Percentiles rank a stretch among this genome's conserved stretches.
Evolutionary conservation across 2,888 invertebrate species (phyloP).

Genomic region (Spilarctia lutea): DNA sequence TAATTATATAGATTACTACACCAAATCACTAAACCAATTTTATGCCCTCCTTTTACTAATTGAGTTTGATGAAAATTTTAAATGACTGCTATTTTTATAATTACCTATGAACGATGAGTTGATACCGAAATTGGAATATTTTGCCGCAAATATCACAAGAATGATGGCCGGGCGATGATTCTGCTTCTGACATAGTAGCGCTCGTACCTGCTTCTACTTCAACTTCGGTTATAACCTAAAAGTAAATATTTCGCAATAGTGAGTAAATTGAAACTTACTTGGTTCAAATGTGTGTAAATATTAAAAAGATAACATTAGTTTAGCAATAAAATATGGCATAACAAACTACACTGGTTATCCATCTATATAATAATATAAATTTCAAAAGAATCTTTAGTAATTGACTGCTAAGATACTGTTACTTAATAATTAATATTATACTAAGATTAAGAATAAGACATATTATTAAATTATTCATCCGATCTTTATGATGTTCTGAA

Average conservation of each 20-base stretch:
- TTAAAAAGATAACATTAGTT: too few species aligned
- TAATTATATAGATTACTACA: too few species aligned
- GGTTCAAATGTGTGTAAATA: too few species aligned
- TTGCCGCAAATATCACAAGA: slow-evolving; percentile 95
- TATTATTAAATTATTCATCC: background rate
- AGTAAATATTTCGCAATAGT: slow-evolving; percentile 1
- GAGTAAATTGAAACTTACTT: too few species aligned
- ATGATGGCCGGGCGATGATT: slow-evolving; percentile 89
- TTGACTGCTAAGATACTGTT: background rate
- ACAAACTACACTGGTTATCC: too few species aligned
- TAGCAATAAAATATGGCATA: too few species aligned
- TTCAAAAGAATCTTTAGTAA: background rate
- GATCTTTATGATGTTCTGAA: background rate
- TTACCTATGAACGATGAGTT: slow-evolving; percentile 92
- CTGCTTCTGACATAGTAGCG: slow-evolving; percentile 83
- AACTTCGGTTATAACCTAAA: slow-evolving; percentile 73
- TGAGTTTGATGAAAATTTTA: background rate
- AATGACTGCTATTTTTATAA: background rate
- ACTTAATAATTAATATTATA: too few species aligned
- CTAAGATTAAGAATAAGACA: background rate
- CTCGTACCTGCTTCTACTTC: slow-evolving; percentile 87
- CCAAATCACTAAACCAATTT: background rate
- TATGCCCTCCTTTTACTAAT: background rate
- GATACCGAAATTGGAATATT: slow-evolving; percentile 95
- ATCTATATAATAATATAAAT: too few species aligned